Evolutionary conservation across 2,797 vertebrate genomes (phyloP), one percentile per base, ranked within the genome.

Genomic region (Sebastes jordani): DNA sequence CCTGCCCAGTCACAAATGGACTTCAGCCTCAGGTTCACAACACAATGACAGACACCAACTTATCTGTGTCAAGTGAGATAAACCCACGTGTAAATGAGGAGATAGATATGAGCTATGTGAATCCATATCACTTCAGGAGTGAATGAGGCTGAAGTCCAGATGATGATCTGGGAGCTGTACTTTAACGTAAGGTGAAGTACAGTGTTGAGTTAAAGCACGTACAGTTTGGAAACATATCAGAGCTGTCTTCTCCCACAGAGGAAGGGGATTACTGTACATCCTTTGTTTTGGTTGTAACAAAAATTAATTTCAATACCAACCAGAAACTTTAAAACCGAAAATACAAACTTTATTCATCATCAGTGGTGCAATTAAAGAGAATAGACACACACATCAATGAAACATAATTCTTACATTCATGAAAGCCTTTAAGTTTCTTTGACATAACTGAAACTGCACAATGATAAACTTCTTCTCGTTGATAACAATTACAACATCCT

Each of bases 1-100:
- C 65, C n/a, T 84, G 61, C 63, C 79, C 70, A 81, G 80, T 90
- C 87, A 86, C 75, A 61, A 60, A 70, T 93, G 95, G 95, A 96
- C 96, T 96, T 96, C 92, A 92, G 85, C 89, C 91, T 86, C 82
- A 59, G 82, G 74, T 88, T 93, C 86, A 88, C 85, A 89, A 90
- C 84, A 91, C 83, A 83, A 69, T 73, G 66, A 81, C 78, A 86
- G 80, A 91, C 86, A 83, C 62, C 75, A 36, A 85, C 78, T 93
- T 94, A 94, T 95, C 94, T 92, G 83, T 86, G 88, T 82, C 86
- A 88, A 60, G 71, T 71, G 67, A 89, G 87, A 94, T 91, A 94
- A 92, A 89, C 10, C 68, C 3, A 18, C 71, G 66, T 74, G 75
- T 42, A 80, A 85, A 82, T 56, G 42, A 14, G 36, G 49, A 82